Conservation (phyloP, 2,888 invertebrate genomes). For the Lacanobia wlatinum region DNA sequence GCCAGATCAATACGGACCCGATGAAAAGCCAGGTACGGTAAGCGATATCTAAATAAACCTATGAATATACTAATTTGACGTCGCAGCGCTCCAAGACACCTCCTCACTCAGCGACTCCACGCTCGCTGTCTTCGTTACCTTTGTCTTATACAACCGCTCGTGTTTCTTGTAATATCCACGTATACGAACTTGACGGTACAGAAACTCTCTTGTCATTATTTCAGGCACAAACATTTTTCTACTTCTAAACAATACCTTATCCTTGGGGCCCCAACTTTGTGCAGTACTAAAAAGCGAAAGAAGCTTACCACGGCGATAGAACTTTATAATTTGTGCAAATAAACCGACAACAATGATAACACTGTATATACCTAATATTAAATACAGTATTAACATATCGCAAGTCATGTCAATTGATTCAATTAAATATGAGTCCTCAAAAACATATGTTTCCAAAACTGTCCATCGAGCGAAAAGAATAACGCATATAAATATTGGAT, state of each 20-base stretch:
- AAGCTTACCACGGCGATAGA: conserved; percentile 63
- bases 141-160: conserved; percentile 7
- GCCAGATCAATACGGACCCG: conserved; percentile 98
- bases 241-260: conserved; percentile 81
- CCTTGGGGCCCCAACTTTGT: conserved; percentile 82
- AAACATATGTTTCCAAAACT: conserved; percentile 62
- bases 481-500: conserved; percentile 75
- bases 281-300: conserved; percentile 71
- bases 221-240: conserved; percentile 88
- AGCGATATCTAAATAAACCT: conserved; percentile 23
- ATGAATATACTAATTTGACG: conserved; percentile 76
- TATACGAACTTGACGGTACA: conserved; percentile 86
- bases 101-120: conserved; percentile 65
- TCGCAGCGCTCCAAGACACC: conserved; percentile 76
- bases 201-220: conserved; percentile 88
- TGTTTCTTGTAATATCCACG: conserved; percentile 76
- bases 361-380: conserved; percentile 73
- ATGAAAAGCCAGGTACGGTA: conserved; percentile 97
- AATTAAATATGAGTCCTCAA: conserved; percentile 70
- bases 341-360: conserved; percentile 74
- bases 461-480: conserved; percentile 68
- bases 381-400: conserved; percentile 74
- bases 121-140: conserved; percentile 35
- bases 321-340: conserved; percentile 69
- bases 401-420: conserved; percentile 59